These are phyloP conservation scores for Lytechinus variegatus DNA, from an alignment of 35 echinoderm and acorn worm species.

Conservation along the genomic window DNA sequence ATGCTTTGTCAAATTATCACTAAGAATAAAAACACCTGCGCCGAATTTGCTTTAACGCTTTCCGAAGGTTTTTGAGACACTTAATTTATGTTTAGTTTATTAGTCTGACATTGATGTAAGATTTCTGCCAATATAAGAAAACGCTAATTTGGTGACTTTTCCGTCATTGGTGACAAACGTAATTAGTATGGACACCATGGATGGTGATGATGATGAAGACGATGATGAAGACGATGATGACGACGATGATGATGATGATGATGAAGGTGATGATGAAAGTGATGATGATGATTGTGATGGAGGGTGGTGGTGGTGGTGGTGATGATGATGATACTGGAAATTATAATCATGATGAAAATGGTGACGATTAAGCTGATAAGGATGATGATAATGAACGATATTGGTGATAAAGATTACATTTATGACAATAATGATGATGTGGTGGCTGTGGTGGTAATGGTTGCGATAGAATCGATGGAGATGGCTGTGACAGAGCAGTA, in stretches of 20 bases:
- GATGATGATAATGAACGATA: not conserved
- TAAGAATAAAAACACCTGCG: not conserved
- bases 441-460: not conserved
- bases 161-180: no score
- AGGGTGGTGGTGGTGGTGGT: no score
- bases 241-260: not conserved
- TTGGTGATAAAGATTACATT: not conserved
- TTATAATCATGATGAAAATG: not conserved
- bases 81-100: not conserved
- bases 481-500: no score
- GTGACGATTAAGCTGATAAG: not conserved
- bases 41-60: not conserved
- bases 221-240: no score
- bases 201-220: not conserved
- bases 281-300: conserved; percentile 20
- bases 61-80: not conserved
- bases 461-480: no score
- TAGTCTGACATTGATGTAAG: not conserved
- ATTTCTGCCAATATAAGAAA: no score
- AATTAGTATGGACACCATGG: not conserved
- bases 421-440: not conserved
- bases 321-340: no score
- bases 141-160: no score
- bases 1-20: not conserved
- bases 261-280: not conserved